These are phyloP conservation scores for Gambusia holbrooki DNA, from an alignment of 2,113 vertebrate species.

Conservation along the genomic window DNA sequence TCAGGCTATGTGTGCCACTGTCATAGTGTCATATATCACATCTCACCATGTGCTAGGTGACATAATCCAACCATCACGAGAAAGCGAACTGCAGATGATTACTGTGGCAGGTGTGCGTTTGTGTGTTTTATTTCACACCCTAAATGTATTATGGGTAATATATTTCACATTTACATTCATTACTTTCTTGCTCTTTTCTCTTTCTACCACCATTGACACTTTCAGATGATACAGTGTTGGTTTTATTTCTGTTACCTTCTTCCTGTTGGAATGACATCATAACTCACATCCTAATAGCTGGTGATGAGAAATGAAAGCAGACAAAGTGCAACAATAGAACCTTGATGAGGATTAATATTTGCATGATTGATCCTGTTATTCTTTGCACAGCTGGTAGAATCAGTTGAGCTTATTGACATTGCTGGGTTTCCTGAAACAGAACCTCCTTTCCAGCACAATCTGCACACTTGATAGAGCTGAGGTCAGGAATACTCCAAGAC, in stretches of 20 bases:
- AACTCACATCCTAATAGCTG: not conserved
- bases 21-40: constrained; percentile 71
- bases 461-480: too few species aligned
- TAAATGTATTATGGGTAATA: constrained; percentile 49
- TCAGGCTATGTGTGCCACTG: constrained; percentile 63
- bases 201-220: constrained; percentile 36
- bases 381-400: too few species aligned
- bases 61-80: constrained; percentile 69
- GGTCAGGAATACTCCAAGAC: too few species aligned
- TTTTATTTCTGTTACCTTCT: constrained; percentile 34
- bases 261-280: too few species aligned
- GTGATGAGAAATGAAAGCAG: constrained; percentile 15
- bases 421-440: too few species aligned
- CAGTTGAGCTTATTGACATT: too few species aligned
- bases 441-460: too few species aligned
- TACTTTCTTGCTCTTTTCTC: constrained; percentile 53
- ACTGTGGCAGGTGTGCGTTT: constrained; percentile 71
- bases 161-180: constrained; percentile 63
- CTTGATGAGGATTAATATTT: too few species aligned
- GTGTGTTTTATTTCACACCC: constrained; percentile 44
- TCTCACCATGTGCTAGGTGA: constrained; percentile 75
- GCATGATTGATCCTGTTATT: too few species aligned
- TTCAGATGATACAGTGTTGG: constrained; percentile 41
- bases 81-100: constrained; percentile 50
- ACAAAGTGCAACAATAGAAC: too few species aligned